A percentile compares a stretch with the other conserved stretches of the same genome.
phyloP scores from a whole-genome alignment of 2,888 invertebrate genomes.

The Psylliodes chrysocephalus region DNA sequence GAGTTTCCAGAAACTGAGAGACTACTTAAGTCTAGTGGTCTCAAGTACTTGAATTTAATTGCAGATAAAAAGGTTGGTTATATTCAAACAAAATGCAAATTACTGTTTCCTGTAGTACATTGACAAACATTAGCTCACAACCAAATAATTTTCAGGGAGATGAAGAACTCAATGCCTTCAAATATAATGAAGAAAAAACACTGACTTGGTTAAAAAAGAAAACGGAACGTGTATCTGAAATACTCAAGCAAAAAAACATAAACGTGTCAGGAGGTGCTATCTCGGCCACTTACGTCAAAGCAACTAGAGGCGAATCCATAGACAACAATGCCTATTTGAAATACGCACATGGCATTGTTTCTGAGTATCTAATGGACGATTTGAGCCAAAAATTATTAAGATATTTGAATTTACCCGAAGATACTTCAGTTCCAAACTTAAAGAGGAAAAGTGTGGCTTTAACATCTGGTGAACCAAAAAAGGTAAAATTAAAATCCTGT shows the following conservation, averaged over 20 bases:
- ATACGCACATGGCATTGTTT: slow-evolving; percentile 82
- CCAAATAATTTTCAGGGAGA: slow-evolving; percentile 67
- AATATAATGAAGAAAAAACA: slow-evolving; percentile 83
- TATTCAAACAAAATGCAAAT: too few relatives aligned
- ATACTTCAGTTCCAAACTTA: slow-evolving; percentile 65
- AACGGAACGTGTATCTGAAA: slow-evolving; percentile 72
- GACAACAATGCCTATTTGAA: slow-evolving; percentile 72
- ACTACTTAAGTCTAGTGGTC: slow-evolving; percentile 67
- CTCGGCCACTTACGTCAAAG: slow-evolving; percentile 79
- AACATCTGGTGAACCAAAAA: slow-evolving; percentile 58
- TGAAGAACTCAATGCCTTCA: slow-evolving; percentile 79
- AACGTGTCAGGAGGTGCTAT: slow-evolving; percentile 80
- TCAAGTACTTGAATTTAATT: slow-evolving; percentile 70
- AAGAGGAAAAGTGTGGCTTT: slow-evolving; percentile 64
- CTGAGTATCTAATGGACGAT: slow-evolving; percentile 80
- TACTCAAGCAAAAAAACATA: slow-evolving; percentile 74
- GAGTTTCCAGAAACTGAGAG: slow-evolving; percentile 72
- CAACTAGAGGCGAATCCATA: slow-evolving; percentile 65
- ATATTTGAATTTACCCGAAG: slow-evolving; percentile 74
- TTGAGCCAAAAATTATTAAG: slow-evolving; percentile 73
- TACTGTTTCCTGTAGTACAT: too few relatives aligned
- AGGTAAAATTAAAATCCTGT: slow-evolving; percentile 13
- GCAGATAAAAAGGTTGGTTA: slow-evolving; percentile 77
- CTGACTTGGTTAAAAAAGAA: slow-evolving; percentile 80
- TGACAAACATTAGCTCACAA: too few relatives aligned